phyloP scores from a whole-genome alignment of 2,888 invertebrate genomes.

The Heteromurus nitidus region DNA sequence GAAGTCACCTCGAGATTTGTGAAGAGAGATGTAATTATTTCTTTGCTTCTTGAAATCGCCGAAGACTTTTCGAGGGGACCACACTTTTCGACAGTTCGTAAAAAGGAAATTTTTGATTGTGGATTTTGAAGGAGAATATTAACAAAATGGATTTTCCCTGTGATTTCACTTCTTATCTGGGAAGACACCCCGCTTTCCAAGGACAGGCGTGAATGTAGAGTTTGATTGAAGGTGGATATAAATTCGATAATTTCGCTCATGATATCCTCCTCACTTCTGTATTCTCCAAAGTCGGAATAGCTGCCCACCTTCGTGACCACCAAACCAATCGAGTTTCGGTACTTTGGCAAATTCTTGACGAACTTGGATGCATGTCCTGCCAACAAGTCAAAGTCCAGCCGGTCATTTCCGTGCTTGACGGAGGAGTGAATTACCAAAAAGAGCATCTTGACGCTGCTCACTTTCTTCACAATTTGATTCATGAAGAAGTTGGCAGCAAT shows the following conservation, averaged over 20 bases:
- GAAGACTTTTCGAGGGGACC: constrained; percentile 5
- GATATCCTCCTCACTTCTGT: not conserved
- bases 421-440: not conserved
- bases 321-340: constrained; percentile 1
- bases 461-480: not conserved
- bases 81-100: constrained; percentile 10
- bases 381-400: constrained; percentile 9
- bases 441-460: constrained; percentile 1
- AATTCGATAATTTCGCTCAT: constrained; percentile 11
- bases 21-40: not conserved
- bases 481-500: constrained; percentile 13
- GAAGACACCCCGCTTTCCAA: not conserved
- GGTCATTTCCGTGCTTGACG: not conserved
- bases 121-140: not conserved
- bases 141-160: constrained; percentile 13
- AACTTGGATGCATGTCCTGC: constrained; percentile 1
- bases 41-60: not conserved
- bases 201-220: not conserved
- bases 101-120: constrained; percentile 4
- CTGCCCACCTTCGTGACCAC: constrained; percentile 15
- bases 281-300: not conserved
- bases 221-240: not conserved
- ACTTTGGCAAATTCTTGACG: not conserved
- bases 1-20: not conserved
- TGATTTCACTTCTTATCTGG: not conserved